phyloP scores from a whole-genome alignment of 1,140 invertebrate genomes.

The Galendromus occidentalis region DNA sequence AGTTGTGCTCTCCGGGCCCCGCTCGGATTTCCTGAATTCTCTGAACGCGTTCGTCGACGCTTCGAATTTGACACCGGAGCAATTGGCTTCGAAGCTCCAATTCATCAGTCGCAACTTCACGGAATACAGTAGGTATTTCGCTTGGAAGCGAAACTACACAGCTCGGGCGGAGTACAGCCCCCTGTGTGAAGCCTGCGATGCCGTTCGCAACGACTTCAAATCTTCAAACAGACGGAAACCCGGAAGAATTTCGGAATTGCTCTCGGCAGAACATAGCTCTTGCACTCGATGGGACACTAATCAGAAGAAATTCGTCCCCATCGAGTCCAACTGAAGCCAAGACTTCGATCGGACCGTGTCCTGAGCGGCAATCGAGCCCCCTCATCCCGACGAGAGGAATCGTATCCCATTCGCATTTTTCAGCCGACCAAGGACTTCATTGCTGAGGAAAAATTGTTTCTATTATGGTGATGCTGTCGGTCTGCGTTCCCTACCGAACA shows the following conservation, averaged over 20 bases:
- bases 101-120: neutral
- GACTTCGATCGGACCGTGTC: no score
- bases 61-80: neutral
- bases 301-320: neutral
- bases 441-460: no score
- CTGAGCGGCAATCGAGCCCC: no score
- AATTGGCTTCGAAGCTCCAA: neutral
- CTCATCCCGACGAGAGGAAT: no score
- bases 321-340: neutral
- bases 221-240: neutral
- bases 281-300: neutral
- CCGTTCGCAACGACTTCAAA: neutral
- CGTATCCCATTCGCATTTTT: no score
- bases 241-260: neutral
- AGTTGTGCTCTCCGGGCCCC: constrained; percentile 11
- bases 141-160: neutral
- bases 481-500: no score
- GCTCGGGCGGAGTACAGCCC: neutral
- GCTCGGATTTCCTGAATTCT: neutral
- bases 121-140: neutral
- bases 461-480: no score
- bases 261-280: neutral
- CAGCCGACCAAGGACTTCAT: no score
- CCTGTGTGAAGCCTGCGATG: neutral
- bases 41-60: constrained; percentile 1